These are phyloP conservation scores for Trialeurodes vaporariorum DNA, from an alignment of 1,140 invertebrate species.

Conservation along the genomic window DNA sequence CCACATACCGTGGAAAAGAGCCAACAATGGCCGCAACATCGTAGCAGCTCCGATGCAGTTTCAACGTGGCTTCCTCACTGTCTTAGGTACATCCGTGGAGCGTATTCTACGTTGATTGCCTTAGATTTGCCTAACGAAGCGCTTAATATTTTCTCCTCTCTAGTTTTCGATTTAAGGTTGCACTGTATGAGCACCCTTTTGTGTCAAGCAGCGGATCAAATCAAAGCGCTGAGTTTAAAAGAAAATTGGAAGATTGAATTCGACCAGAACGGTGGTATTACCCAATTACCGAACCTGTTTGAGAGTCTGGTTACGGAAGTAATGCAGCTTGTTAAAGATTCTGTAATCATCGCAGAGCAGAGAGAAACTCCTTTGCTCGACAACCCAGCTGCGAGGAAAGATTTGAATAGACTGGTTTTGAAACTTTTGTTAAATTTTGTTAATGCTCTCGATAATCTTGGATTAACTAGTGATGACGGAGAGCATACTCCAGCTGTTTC, in stretches of 20 bases:
- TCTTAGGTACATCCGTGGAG: conserved; percentile 53
- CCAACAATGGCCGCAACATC: conserved; percentile 31
- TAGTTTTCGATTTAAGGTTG: conserved; percentile 75
- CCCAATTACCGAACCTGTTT: conserved; percentile 73
- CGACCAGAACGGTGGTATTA: conserved; percentile 65
- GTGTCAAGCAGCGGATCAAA: conserved; percentile 66
- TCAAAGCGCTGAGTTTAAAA: conserved; percentile 58
- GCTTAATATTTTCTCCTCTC: conserved; percentile 64
- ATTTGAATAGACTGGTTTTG: conserved; percentile 56
- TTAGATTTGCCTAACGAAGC: conserved; percentile 70
- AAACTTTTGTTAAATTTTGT: conserved; percentile 45
- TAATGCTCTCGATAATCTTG: conserved; percentile 47
- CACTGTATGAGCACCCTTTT: conserved; percentile 77
- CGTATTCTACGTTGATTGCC: conserved; percentile 53
- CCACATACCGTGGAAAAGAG: conserved; percentile 42
- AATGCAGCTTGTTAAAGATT: conserved; percentile 72
- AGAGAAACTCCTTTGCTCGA: conserved; percentile 57
- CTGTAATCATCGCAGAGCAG: conserved; percentile 56
- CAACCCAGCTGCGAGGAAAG: conserved; percentile 45
- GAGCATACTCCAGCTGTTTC: conserved; percentile 41
- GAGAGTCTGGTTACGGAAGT: conserved; percentile 73
- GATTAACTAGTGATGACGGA: conserved; percentile 46
- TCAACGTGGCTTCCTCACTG: conserved; percentile 67
- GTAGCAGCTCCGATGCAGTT: conserved; percentile 28
- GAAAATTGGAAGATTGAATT: conserved; percentile 85